A percentile compares a stretch with the other conserved stretches of the same genome.
Evolutionary conservation across 1,140 invertebrate genomes (phyloP).

Genomic region (Camponotus floridanus): DNA sequence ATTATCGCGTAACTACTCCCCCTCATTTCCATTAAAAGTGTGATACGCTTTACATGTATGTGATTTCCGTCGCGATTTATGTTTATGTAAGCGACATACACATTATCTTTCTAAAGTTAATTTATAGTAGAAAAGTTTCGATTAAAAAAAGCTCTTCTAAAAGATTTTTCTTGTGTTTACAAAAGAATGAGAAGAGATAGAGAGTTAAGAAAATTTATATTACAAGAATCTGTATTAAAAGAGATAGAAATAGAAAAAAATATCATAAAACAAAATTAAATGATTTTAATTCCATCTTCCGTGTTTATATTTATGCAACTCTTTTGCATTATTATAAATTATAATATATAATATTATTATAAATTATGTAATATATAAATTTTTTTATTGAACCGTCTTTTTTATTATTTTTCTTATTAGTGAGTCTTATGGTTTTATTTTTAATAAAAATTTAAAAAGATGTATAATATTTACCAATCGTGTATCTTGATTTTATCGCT

Average conservation of each 20-base stretch:
- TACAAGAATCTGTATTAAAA: too few relatives aligned
- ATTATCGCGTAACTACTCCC: constrained; percentile 14
- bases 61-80: neutral
- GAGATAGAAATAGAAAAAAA: too few relatives aligned
- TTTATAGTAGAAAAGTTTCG: neutral
- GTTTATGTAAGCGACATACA: neutral
- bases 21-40: neutral
- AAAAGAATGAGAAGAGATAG: neutral
- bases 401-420: too few relatives aligned
- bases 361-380: too few relatives aligned
- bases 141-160: neutral
- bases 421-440: neutral
- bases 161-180: neutral
- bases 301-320: neutral
- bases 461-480: constrained; percentile 67
- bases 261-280: too few relatives aligned
- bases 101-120: neutral
- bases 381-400: too few relatives aligned
- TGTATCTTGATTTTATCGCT: constrained; percentile 76
- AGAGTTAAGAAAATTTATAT: neutral
- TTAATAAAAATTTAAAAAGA: neutral
- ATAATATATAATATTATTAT: too few relatives aligned
- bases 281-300: too few relatives aligned
- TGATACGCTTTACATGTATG: neutral
- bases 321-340: neutral